These are phyloP conservation scores for Clarias fuscus DNA, from an alignment of 2,797 vertebrate species.

Conservation along the genomic window DNA sequence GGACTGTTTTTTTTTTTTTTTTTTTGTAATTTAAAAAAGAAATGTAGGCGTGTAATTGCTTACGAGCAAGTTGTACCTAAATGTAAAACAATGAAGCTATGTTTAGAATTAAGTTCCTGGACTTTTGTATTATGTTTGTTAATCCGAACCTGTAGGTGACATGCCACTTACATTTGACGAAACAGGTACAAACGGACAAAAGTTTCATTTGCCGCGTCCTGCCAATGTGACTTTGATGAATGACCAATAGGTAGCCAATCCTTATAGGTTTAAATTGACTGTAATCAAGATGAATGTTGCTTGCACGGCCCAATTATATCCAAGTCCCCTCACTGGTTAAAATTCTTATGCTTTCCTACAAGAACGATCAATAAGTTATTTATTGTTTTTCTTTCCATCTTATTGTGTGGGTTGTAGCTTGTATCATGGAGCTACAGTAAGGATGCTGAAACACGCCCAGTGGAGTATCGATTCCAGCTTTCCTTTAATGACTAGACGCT, in stretches of 20 bases:
- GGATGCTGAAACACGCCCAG: slow-evolving; percentile 40
- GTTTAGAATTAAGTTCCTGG: neutral
- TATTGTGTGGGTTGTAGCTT: slow-evolving; percentile 40
- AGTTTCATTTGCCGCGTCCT: slow-evolving; percentile 57
- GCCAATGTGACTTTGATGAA: slow-evolving; percentile 70
- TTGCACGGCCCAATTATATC: slow-evolving; percentile 66
- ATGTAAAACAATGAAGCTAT: neutral
- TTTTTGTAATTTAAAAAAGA: neutral
- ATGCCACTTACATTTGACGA: slow-evolving; percentile 53
- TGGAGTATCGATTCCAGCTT: slow-evolving; percentile 59
- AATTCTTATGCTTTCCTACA: slow-evolving; percentile 62
- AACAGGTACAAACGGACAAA: slow-evolving; percentile 52
- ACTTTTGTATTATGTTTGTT: slow-evolving; percentile 23
- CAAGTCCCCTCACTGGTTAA: slow-evolving; percentile 58
- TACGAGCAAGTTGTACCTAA: neutral
- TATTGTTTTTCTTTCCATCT: slow-evolving; percentile 57
- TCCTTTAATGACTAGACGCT: slow-evolving; percentile 56
- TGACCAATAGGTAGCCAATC: slow-evolving; percentile 67
- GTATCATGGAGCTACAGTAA: slow-evolving; percentile 36
- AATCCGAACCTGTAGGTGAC: slow-evolving; percentile 49
- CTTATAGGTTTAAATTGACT: slow-evolving; percentile 71
- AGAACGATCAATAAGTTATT: slow-evolving; percentile 74
- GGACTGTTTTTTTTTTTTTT: too few species aligned
- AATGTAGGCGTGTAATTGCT: neutral
- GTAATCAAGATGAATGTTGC: slow-evolving; percentile 76